Evolutionary conservation across 2,888 invertebrate species (phyloP).

Genomic region (Pristionchus mayeri): DNA sequence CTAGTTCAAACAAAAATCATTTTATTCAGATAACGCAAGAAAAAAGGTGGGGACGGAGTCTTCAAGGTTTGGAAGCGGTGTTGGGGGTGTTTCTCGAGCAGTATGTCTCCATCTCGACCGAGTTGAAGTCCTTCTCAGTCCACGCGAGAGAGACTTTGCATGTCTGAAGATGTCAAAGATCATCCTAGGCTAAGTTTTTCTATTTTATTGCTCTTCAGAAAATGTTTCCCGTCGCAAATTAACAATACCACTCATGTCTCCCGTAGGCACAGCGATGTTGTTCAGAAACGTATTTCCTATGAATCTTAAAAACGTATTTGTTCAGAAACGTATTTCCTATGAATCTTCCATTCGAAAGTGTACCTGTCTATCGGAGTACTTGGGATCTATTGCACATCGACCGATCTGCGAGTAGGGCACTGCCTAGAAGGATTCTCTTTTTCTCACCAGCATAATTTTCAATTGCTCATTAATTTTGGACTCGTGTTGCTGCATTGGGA

Average conservation of each 20-base stretch:
- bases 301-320: background rate
- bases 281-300: background rate
- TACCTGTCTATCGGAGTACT: constrained; percentile 45
- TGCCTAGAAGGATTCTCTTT: background rate
- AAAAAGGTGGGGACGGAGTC: too few species aligned
- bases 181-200: background rate
- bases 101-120: constrained; percentile 43
- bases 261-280: background rate
- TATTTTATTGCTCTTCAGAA: background rate
- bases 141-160: constrained; percentile 43
- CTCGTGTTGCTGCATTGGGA: too few species aligned
- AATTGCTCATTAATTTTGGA: too few species aligned
- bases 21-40: too few species aligned
- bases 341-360: too few species aligned
- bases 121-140: constrained; percentile 30
- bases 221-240: too few species aligned
- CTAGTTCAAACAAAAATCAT: too few species aligned
- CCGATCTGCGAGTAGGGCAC: constrained; percentile 27
- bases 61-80: background rate
- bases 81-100: background rate
- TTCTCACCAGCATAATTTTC: too few species aligned
- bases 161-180: constrained; percentile 36
- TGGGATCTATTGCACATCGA: constrained; percentile 36
- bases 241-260: too few species aligned
- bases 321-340: background rate